phyloP scores from a whole-genome alignment of 2,797 vertebrate species.

The Alcedo quadribrachys region DNA sequence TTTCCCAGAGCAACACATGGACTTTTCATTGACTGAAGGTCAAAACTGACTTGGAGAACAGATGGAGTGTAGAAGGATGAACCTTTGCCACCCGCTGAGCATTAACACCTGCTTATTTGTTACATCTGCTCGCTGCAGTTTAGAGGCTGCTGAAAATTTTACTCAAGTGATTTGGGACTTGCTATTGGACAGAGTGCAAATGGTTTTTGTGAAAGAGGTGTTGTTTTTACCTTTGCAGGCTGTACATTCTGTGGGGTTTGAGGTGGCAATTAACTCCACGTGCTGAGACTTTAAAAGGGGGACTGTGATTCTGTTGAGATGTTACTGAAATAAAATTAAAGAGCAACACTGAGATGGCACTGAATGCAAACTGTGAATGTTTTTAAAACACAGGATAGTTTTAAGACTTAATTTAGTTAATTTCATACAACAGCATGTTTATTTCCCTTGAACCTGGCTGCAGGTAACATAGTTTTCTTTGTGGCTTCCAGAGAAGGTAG shows the following conservation, averaged over 20 bases:
- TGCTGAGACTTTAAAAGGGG: not conserved
- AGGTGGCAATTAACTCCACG: not conserved
- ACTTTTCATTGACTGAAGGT: slow-evolving; percentile 56
- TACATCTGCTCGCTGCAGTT: slow-evolving; percentile 24
- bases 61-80: slow-evolving; percentile 27
- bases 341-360: not conserved
- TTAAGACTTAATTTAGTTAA: not conserved
- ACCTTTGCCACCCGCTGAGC: not conserved
- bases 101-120: slow-evolving; percentile 42
- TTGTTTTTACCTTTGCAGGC: not conserved
- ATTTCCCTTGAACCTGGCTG: not conserved
- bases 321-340: not conserved
- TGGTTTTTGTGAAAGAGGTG: not conserved
- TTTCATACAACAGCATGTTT: fast-evolving
- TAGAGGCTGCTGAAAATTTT: not conserved
- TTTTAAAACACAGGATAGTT: not conserved
- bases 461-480: not conserved
- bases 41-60: slow-evolving; percentile 31
- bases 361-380: not conserved
- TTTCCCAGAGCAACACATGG: not conserved
- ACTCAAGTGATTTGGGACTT: not conserved
- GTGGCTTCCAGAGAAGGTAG: not conserved
- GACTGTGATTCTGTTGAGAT: not conserved
- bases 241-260: not conserved
- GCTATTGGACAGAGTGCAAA: not conserved